phyloP scores from a whole-genome alignment of 1,140 invertebrate genomes.

The Drepana arcuata region DNA sequence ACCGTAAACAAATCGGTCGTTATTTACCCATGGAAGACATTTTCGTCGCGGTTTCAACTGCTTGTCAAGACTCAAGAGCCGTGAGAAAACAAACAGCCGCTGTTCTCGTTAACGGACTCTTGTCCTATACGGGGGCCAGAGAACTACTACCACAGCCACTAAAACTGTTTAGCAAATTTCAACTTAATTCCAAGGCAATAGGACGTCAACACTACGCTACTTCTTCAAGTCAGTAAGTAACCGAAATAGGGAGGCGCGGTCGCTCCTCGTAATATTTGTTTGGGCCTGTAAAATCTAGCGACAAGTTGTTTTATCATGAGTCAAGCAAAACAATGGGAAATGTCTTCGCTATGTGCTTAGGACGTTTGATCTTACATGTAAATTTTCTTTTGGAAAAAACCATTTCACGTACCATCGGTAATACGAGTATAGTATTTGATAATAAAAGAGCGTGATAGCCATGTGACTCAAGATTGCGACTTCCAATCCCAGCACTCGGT shows the following conservation, averaged over 20 bases:
- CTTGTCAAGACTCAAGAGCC: constrained; percentile 35
- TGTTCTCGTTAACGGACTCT: constrained; percentile 41
- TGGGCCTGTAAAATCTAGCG: constrained; percentile 17
- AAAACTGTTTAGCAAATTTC: constrained; percentile 15
- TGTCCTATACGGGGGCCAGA: constrained; percentile 26
- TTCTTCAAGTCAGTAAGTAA: too few species aligned
- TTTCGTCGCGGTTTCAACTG: constrained; percentile 12
- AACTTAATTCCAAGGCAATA: constrained; percentile 11
- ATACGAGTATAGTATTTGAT: too few species aligned
- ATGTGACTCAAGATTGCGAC: too few species aligned
- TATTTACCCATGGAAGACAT: constrained; percentile 5
- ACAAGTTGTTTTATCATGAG: constrained; percentile 12
- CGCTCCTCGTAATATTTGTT: constrained; percentile 13
- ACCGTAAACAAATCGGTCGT: constrained; percentile 18
- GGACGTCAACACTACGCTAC: too few species aligned
- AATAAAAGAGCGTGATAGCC: too few species aligned
- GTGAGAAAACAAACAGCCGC: constrained; percentile 54
- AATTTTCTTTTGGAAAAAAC: too few species aligned
- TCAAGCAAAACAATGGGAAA: constrained; percentile 17
- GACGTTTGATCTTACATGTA: constrained; percentile 4
- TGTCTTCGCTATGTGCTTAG: constrained; percentile 22
- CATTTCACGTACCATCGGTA: too few species aligned
- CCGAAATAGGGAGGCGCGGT: too few species aligned
- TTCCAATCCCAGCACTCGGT: too few species aligned
- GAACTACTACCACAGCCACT: constrained; percentile 18